Base-by-base conservation (phyloP, 2,888 invertebrate genomes). In the Calephelis perditalis region DNA sequence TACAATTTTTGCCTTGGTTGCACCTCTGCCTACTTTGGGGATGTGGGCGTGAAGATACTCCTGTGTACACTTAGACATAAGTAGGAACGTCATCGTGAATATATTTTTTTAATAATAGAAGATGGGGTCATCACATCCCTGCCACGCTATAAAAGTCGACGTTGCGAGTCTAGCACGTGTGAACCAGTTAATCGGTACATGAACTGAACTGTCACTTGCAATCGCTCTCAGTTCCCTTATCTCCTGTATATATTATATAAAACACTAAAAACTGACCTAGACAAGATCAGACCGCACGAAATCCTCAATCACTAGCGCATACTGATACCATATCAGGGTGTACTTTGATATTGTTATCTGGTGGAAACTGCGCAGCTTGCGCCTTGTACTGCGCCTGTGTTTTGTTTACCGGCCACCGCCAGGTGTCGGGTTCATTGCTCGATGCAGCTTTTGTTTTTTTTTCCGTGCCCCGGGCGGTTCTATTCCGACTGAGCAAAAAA, bases 341-440 rank as follows among this genome's bases (percentile, higher is more conserved):
- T 64, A 63, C 58, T 56, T 61, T 45, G 65, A 61, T 65, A 65
- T 63, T 26, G 43, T 47, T 58, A 63, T 59, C 52, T 57, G 55
- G 56, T 49, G 64, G 59, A 65, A 62, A 64, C 57, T 54, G 60
- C 52, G 64, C 64, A 66, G 61, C 61, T 67, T 64, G 67, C 62
- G 64, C 26, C 26, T 55, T 62, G 62, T n/a, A 40, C 12, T 44
- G 26, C 64, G 62, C 62, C 65, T 64, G 58, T 58, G 59, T 59
- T 62, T 26, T 65, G 60, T 60, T 61, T 62, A 78, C 71, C 77
- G 78, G 78, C 76, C 77, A 74, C 74, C 67, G 79, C 88, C 88
- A 87, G 87, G 85, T 87, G 87, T 74, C 60, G 72, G 70, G 86
- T 86, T 88, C 86, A 86, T 77, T 76, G 84, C 70, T 78, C 84